Conservation (phyloP, 2,888 invertebrate genomes). For the Aradus depressus region DNA sequence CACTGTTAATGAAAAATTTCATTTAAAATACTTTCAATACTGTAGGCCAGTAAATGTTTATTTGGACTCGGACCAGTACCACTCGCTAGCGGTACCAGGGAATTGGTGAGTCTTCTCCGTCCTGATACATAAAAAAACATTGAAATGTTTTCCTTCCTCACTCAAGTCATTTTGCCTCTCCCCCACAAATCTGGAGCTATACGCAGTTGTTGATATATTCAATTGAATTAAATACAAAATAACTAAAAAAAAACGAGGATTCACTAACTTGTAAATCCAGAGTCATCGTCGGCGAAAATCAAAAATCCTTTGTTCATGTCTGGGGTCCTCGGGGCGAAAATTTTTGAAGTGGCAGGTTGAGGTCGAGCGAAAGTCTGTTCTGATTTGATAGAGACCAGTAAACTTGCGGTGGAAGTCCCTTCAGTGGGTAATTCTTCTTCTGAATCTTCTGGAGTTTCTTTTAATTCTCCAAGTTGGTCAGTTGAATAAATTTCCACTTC, state of each 20-base stretch:
- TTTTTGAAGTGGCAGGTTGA: slow-evolving; percentile 58
- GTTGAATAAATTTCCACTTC: slow-evolving; percentile 21
- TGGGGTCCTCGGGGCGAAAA: slow-evolving; percentile 71
- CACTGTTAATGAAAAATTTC: too few species aligned
- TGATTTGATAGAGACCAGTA: slow-evolving; percentile 9
- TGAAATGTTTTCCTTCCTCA: too few species aligned
- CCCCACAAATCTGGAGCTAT: too few species aligned
- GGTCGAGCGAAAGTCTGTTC: slow-evolving; percentile 38
- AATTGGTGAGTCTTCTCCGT: too few species aligned
- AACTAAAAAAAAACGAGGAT: too few species aligned
- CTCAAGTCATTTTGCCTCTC: too few species aligned
- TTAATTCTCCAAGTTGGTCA: slow-evolving; percentile 20
- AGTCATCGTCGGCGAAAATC: slow-evolving; percentile 73
- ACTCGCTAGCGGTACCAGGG: too few species aligned
- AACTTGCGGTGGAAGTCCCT: slow-evolving; percentile 21
- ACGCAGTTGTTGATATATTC: not conserved
- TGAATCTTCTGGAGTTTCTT: slow-evolving; percentile 26
- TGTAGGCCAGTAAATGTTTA: too few species aligned
- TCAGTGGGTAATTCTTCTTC: slow-evolving; percentile 28
- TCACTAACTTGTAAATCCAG: slow-evolving; percentile 73
- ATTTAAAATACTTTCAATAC: too few species aligned
- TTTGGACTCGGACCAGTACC: too few species aligned
- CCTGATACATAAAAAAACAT: too few species aligned
- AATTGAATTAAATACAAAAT: not conserved
- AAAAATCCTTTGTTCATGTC: slow-evolving; percentile 91